Conservation (phyloP, 64 coral and sea anemone species). For the Porites lutea region DNA sequence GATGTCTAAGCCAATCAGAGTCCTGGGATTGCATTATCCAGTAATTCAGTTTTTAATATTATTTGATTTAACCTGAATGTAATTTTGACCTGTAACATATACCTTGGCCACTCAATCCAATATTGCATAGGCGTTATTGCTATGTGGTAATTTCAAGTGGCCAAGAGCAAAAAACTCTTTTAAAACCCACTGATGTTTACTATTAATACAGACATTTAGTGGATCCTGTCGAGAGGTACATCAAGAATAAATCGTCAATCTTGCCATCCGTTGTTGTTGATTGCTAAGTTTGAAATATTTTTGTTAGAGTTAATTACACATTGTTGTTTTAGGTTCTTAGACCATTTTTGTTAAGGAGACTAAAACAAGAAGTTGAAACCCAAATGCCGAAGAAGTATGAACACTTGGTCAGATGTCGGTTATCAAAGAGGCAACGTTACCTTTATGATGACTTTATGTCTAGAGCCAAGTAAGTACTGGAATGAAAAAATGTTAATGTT, state of each 20-base stretch:
- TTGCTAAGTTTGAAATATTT: too few relatives aligned
- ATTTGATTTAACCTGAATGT: too few relatives aligned
- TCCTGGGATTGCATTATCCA: too few relatives aligned
- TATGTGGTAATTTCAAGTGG: constrained; percentile 67
- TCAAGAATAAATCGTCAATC: neutral
- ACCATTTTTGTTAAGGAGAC: constrained; percentile 91
- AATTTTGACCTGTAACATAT: too few relatives aligned
- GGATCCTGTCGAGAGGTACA: constrained; percentile 72
- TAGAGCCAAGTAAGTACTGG: constrained; percentile 75
- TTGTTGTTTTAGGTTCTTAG: constrained; percentile 83
- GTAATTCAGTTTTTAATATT: too few relatives aligned
- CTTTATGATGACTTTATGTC: constrained; percentile 99
- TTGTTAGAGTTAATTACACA: too few relatives aligned
- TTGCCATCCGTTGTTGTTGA: too few relatives aligned
- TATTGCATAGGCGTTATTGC: constrained; percentile 35
- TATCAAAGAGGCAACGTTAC: constrained; percentile 92
- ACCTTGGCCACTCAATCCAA: constrained; percentile 62
- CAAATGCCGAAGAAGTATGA: constrained; percentile 99
- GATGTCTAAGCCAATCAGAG: too few relatives aligned
- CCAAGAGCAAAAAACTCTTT: constrained; percentile 56
- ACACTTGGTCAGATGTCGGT: constrained; percentile 85
- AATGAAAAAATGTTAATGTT: neutral
- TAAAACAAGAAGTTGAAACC: constrained; percentile 94
- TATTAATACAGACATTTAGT: constrained; percentile 19
- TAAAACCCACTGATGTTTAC: constrained; percentile 58